Percentiles rank a stretch among this genome's conserved stretches.
Evolutionary conservation across 2,113 vertebrate species (phyloP).

Genomic region (Cricetomys ansorgei): DNA sequence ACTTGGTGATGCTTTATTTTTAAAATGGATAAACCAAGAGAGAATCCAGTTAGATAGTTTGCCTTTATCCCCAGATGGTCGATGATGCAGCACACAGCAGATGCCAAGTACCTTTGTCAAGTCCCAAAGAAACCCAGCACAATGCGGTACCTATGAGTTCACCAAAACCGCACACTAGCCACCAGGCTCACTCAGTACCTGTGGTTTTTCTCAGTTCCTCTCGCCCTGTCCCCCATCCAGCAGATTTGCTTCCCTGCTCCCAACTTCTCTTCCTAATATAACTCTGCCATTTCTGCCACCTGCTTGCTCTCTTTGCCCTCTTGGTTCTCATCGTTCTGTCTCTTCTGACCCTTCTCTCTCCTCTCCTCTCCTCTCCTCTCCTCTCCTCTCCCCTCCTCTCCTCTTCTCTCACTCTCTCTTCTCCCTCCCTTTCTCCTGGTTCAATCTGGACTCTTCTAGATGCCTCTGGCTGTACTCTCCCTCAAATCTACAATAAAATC

Average conservation of each 20-base stretch:
- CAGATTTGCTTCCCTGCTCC: not conserved
- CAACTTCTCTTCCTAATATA: not conserved
- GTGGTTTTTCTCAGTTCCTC: not conserved
- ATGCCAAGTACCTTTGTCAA: not conserved
- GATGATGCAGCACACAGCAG: not conserved
- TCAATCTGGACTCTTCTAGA: not conserved
- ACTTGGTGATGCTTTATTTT: not conserved
- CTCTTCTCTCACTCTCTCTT: too few species aligned
- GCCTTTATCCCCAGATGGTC: not conserved
- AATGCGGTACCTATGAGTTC: not conserved
- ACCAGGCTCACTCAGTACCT: not conserved
- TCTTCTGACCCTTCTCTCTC: not conserved
- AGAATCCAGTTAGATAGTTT: not conserved
- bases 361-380: not conserved
- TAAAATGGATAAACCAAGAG: not conserved
- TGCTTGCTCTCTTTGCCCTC: not conserved
- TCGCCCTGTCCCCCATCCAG: not conserved
- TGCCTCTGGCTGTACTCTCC: not conserved
- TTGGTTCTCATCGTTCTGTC: not conserved
- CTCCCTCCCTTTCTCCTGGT: too few species aligned
- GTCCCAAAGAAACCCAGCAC: too few species aligned
- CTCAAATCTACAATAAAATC: not conserved
- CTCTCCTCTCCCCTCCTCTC: too few species aligned
- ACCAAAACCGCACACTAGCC: not conserved
- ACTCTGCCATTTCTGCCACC: not conserved